phyloP scores from a whole-genome alignment of 2,797 vertebrate genomes.

The Austrolebias charrua region DNA sequence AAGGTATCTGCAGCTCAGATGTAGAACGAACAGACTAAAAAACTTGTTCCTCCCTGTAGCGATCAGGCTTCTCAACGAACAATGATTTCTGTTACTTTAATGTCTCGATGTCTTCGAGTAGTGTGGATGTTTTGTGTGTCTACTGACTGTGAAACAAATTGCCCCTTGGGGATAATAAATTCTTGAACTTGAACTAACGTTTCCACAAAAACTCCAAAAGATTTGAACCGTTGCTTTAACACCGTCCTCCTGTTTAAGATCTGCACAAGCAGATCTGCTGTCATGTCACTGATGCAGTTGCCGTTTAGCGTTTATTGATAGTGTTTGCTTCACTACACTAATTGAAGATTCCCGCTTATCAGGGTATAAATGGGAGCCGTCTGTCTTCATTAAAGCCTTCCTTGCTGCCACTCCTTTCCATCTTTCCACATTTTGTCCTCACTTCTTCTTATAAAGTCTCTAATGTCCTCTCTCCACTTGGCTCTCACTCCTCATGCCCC shows the following conservation, averaged over 20 bases:
- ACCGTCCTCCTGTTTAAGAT: conserved; percentile 52
- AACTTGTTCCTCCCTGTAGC: too few species aligned
- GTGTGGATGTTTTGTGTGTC: too few species aligned
- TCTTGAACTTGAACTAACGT: too few species aligned
- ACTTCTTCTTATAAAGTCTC: conserved; percentile 47
- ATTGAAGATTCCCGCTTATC: conserved; percentile 66
- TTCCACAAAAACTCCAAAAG: too few species aligned
- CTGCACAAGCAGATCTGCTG: conserved; percentile 48
- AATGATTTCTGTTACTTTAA: too few species aligned
- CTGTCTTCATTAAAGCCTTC: conserved; percentile 73
- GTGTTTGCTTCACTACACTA: conserved; percentile 30
- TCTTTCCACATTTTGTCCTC: conserved; percentile 44
- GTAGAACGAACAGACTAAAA: too few species aligned
- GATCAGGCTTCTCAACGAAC: too few species aligned
- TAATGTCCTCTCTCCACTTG: conserved; percentile 59
- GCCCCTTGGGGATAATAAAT: too few species aligned
- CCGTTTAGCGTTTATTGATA: conserved; percentile 63
- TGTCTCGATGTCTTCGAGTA: too few species aligned
- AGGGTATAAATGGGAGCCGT: conserved; percentile 58
- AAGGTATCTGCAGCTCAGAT: too few species aligned
- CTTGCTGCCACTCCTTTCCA: conserved; percentile 25
- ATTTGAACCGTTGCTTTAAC: neutral
- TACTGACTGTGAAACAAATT: too few species aligned
- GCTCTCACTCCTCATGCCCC: conserved; percentile 53
- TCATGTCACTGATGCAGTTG: conserved; percentile 50